Evolutionary conservation across 1,140 invertebrate species (phyloP).

Genomic region (Sitodiplosis mosellana): DNA sequence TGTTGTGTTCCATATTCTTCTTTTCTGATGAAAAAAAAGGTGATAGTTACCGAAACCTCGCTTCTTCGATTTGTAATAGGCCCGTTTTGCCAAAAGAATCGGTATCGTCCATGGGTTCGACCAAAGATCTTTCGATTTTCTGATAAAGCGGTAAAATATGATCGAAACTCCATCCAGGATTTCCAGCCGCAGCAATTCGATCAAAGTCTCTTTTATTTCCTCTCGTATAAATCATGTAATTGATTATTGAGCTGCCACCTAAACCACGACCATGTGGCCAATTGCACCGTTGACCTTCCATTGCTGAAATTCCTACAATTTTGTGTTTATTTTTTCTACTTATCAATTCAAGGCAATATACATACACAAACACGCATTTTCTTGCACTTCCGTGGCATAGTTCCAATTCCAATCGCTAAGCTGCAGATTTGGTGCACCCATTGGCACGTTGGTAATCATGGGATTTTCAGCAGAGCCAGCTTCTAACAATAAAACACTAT

Average conservation of each 20-base stretch:
- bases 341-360: neutral
- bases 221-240: conserved; percentile 64
- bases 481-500: conserved; percentile 33
- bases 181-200: conserved; percentile 38
- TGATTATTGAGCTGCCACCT: conserved; percentile 56
- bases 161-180: conserved; percentile 33
- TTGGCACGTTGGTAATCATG: conserved; percentile 41
- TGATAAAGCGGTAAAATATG: conserved; percentile 30
- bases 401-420: conserved; percentile 39
- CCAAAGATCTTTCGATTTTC: conserved; percentile 19
- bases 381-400: conserved; percentile 38
- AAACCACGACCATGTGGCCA: conserved; percentile 38
- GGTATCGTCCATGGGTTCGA: neutral
- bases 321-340: conserved; percentile 3
- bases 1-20: neutral
- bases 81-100: neutral
- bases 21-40: too few relatives aligned
- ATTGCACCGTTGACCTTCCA: conserved; percentile 27
- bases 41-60: neutral
- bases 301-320: conserved; percentile 19
- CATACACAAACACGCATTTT: conserved; percentile 28
- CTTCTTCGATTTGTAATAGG: neutral
- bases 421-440: conserved; percentile 30
- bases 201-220: conserved; percentile 61
- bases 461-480: conserved; percentile 40